Base-by-base conservation (phyloP, 2,797 vertebrate genomes). In the Siniperca obscura region DNA sequence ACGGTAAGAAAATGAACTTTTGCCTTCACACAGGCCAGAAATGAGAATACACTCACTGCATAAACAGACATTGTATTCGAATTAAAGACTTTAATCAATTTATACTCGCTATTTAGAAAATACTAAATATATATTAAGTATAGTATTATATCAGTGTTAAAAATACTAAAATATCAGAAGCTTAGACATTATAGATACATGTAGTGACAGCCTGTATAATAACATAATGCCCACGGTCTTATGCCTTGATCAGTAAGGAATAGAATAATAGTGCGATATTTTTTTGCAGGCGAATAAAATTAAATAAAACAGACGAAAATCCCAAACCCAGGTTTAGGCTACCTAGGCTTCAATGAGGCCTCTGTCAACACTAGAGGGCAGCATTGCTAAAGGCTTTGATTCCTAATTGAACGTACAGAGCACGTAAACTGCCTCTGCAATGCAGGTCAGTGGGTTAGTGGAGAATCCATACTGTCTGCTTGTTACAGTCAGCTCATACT, bases 401-500 rank as follows among this genome's bases (percentile, higher is more conserved):
- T 0, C 34, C n/a, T 62, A 1, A 36, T 84, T 75, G 19, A 34
- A 21, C 40, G 85, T 7, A 17, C 76, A 62, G 69, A 74, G 12
- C 79, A 90, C 55, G 70, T 67, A 74, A 66, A 21, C 13, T 38
- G 70, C 64, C 83, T 82, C 89, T 91, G 90, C 92, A 91, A 90
- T 93, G 92, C 92, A 94, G 92, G 90, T 93, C 88, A 93, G 90
- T 90, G 91, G 90, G 91, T 94, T 90, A 91, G 87, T 78, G 66
- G 80, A 85, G 84, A 55, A 82, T 85, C 90, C 34, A 85, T 76
- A 72, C 13, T 48, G 80, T 74, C 11, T 76, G 56, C 3, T 38
- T 57, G 66, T 34, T 34, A 42, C 61, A 48, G 74, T n/a, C 64
- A 14, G 52, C 42, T 52, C 56, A 4, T 14, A 12, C 56, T 83